Base-by-base conservation (phyloP, 2,888 invertebrate species). In the Agriopis aurantiaria region DNA sequence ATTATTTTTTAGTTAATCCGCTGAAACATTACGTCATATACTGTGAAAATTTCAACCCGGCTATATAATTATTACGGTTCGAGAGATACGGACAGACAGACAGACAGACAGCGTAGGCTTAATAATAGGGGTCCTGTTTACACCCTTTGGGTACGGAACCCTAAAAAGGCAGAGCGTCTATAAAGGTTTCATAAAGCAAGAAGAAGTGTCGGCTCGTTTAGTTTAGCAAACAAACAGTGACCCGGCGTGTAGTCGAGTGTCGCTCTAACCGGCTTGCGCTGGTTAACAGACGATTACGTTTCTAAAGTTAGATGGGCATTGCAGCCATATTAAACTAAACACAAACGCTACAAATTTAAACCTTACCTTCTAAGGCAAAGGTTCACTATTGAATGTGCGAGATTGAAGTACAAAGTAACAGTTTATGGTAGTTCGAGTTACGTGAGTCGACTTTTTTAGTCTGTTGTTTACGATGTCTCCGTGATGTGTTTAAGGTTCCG, bases 341-440 rank as follows among this genome's bases (percentile, higher is more conserved):
- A 51, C 10, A 40, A 11, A 33, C 59, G 14, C 55, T 43, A 12
- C 48, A 8, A 61, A 43, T 49, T 3, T 49, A 40, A 59, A 14
- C 68, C 14, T 14, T 68, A 68, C 11, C 3, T 7, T 0, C 0
- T 0, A 8, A 1, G 7, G 0, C 0, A 0, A 0, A 14, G 61
- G 65, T 57, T 14, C 14, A 57, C 12, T 4, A 48, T 68, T 4
- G 11, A 14, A 8, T 40, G 61, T 11, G 12, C 0, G 11, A 12
- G 11, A 57, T 6, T 48, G 9, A 45, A 58, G 33, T 58, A 69
- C 66, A 59, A 70, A 69, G 61, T 69, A 68, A 67, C 69, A 69
- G 72, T 73, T 73, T 69, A 73, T 73, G 69, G 72, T 65, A 67
- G 69, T 72, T 68, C 60, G 61, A 69, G 65, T 58, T 69, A 72